phyloP scores from a whole-genome alignment of 2,888 invertebrate species.

The Drosophila rellima region DNA sequence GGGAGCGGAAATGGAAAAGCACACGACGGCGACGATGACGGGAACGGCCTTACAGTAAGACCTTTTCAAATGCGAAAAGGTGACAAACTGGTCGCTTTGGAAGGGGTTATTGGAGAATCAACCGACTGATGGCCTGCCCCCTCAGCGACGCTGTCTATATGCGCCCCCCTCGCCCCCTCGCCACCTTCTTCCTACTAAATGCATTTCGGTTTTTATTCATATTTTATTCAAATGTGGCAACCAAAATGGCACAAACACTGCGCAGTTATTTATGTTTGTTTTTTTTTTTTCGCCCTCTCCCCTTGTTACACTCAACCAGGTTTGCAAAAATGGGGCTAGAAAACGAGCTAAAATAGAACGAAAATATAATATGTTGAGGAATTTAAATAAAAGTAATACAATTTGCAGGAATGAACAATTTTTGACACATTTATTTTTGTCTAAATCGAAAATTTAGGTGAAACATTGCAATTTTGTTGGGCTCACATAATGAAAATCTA shows the following conservation, averaged over 20 bases:
- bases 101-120: neutral
- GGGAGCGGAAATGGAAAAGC: constrained; percentile 8
- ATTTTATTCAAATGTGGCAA: constrained; percentile 80
- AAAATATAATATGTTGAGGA: constrained; percentile 19
- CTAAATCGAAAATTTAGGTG: neutral
- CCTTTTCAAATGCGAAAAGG: constrained; percentile 72
- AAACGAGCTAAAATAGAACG: constrained; percentile 7
- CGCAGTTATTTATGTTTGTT: constrained; percentile 73
- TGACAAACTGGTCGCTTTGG: constrained; percentile 69
- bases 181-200: constrained; percentile 65
- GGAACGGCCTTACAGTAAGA: constrained; percentile 37
- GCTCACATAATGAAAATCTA: neutral
- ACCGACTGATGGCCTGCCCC: constrained; percentile 19
- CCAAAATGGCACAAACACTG: constrained; percentile 80
- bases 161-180: constrained; percentile 11
- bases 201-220: constrained; percentile 81
- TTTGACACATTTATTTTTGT: constrained; percentile 5
- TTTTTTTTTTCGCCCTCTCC: constrained; percentile 27
- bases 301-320: constrained; percentile 31
- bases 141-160: neutral
- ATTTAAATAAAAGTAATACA: constrained; percentile 30
- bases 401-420: constrained; percentile 16
- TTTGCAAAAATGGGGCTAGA: constrained; percentile 40
- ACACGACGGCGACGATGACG: constrained; percentile 6
- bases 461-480: neutral